phyloP scores from a whole-genome alignment of 2,888 invertebrate genomes.

The Coleophora flavipennella region DNA sequence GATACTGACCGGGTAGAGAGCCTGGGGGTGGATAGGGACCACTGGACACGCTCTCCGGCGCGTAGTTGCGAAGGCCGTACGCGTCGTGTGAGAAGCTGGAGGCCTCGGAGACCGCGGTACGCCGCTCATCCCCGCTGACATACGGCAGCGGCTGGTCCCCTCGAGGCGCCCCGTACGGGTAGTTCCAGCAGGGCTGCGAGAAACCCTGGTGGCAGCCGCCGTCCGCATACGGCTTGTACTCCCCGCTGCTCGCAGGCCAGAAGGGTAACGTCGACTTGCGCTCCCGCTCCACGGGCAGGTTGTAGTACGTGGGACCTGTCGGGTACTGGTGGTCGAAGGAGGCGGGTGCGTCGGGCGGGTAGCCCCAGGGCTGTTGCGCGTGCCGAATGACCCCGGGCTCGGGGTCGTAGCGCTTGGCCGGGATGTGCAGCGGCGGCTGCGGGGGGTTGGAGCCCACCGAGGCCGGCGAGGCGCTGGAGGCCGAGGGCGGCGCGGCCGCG shows the following conservation, averaged over 20 bases:
- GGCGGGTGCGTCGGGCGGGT: constrained; percentile 78
- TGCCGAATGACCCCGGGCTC: constrained; percentile 83
- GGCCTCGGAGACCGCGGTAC: constrained; percentile 75
- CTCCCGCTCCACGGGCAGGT: constrained; percentile 77
- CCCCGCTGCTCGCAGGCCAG: constrained; percentile 77
- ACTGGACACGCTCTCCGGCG: constrained; percentile 80
- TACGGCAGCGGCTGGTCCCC: constrained; percentile 80
- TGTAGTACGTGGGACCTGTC: constrained; percentile 80
- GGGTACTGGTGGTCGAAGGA: constrained; percentile 80
- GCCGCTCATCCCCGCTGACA: constrained; percentile 80
- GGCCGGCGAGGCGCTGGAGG: constrained; percentile 71
- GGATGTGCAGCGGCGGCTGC: constrained; percentile 89
- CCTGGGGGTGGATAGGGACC: constrained; percentile 87
- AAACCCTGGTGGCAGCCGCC: constrained; percentile 79
- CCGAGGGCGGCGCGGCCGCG: constrained; percentile 76
- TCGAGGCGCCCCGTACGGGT: constrained; percentile 75
- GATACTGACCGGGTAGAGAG: constrained; percentile 71
- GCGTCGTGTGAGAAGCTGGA: constrained; percentile 81
- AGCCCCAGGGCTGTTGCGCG: constrained; percentile 83
- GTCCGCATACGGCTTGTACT: constrained; percentile 75
- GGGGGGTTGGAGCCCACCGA: constrained; percentile 79
- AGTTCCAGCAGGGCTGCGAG: constrained; percentile 83
- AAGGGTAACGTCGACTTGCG: constrained; percentile 78
- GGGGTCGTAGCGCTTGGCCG: constrained; percentile 83
- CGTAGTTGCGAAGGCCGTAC: constrained; percentile 83